These are phyloP conservation scores for Trichoplusia ni DNA, from an alignment of 1,140 invertebrate genomes.

Conservation along the genomic window DNA sequence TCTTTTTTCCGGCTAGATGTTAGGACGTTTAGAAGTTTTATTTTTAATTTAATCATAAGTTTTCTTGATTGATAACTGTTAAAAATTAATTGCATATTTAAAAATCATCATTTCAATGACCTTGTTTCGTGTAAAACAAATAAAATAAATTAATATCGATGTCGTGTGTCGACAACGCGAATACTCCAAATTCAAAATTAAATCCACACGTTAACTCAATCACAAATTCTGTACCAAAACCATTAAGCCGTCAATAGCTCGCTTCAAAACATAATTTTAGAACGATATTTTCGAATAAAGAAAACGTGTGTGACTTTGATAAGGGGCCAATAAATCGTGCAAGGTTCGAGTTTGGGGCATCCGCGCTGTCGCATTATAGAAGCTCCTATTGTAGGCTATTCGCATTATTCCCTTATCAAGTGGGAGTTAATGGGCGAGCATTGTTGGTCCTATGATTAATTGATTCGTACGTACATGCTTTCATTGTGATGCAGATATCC, in stretches of 20 bases:
- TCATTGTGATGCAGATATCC: constrained; percentile 73
- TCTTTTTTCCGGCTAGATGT: too few relatives aligned
- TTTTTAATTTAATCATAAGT: too few relatives aligned
- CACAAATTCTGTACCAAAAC: neutral
- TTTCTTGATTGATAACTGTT: too few relatives aligned
- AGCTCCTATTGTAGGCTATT: constrained; percentile 60
- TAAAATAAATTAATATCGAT: too few relatives aligned
- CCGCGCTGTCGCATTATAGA: constrained; percentile 57
- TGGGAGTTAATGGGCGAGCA: constrained; percentile 73
- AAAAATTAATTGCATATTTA: too few relatives aligned
- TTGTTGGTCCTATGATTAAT: constrained; percentile 76
- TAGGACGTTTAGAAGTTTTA: too few relatives aligned
- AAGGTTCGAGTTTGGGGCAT: constrained; percentile 18
- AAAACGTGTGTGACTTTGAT: constrained; percentile 36
- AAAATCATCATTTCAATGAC: too few relatives aligned
- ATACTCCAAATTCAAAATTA: too few relatives aligned
- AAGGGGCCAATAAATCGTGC: constrained; percentile 39
- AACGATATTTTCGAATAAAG: constrained; percentile 33
- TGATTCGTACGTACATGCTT: constrained; percentile 63
- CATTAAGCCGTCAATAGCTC: constrained; percentile 21
- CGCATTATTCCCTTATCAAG: constrained; percentile 75
- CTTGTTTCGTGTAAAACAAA: too few relatives aligned
- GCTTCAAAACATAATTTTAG: constrained; percentile 21
- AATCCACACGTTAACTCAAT: neutral
- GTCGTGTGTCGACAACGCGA: too few relatives aligned